phyloP scores from a whole-genome alignment of 2,113 vertebrate species.

The Caretta caretta region DNA sequence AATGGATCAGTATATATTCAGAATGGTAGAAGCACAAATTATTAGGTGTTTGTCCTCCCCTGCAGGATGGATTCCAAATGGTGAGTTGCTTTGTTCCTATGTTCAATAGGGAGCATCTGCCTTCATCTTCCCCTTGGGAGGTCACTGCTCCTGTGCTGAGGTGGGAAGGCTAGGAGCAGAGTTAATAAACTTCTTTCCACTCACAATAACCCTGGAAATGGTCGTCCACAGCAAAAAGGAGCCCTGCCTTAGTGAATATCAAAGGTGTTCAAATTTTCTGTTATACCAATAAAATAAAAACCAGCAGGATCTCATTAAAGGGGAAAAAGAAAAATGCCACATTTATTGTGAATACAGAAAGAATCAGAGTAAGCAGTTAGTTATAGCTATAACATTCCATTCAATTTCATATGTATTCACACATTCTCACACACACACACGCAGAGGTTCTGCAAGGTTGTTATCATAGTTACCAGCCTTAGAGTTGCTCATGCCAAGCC shows the following conservation, averaged over 20 bases:
- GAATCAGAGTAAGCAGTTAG: too few species aligned
- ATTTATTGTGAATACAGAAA: too few species aligned
- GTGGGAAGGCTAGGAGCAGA: not conserved
- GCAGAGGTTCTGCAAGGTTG: too few species aligned
- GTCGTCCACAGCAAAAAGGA: not conserved
- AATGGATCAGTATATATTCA: not conserved
- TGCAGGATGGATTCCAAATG: not conserved
- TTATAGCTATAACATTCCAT: too few species aligned
- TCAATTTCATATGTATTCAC: too few species aligned
- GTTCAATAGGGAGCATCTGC: not conserved
- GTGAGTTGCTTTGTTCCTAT: not conserved
- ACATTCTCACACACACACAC: too few species aligned
- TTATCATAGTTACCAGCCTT: too few species aligned
- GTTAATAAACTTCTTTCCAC: rapidly evolving
- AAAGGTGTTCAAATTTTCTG: not conserved
- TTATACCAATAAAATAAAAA: too few species aligned
- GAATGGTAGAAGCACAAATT: not conserved
- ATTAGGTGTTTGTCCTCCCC: not conserved
- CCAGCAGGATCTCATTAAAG: too few species aligned
- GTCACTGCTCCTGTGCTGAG: not conserved
- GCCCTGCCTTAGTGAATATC: not conserved
- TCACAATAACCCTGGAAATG: not conserved
- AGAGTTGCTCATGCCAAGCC: too few species aligned
- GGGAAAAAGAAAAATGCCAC: too few species aligned
- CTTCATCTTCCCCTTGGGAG: not conserved